Evolutionary conservation across 2,888 invertebrate genomes (phyloP), one percentile per base, ranked within the genome.

Genomic region (Xestoiulus laeticollis): DNA sequence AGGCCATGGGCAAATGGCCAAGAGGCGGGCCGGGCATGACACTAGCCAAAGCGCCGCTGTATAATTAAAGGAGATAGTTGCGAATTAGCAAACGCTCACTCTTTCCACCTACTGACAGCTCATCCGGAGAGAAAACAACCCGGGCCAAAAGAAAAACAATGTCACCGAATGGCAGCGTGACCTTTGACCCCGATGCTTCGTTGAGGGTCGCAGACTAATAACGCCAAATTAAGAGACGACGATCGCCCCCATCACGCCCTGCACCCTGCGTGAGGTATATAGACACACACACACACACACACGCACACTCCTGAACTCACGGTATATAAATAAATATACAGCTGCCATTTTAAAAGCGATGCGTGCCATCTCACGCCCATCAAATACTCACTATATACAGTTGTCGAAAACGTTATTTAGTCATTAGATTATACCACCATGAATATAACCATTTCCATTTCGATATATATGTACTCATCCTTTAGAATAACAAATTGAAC

Each of bases 11-110:
- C 86, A 68, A 86, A 33, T 86, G 86, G 59, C 86, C 86, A 33
- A 86, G 68, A 86, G 87, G 87, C 87, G 87, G 87, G 83, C n/a
- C 78, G 43, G 19, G 44, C 83, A 33, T 87, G 87, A 87, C 87
- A 87, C 53, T 43, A 83, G 43, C 32, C 83, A 43, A 16, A 83
- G 38, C 26, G 87, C 87, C 87, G 87, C 87, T 83, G 48, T 87
- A 87, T 87, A 87, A 87, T 87, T 87, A 87, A 87, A 87, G 87
- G 82, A 78, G 82, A 87, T 86, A 86, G 86, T 33, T 48, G 68
- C 86, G 68, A 86, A 48, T 86, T 86, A 86, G 59, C 22, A 6
- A 43, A n/a, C 33, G 84, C 43, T 84, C 16, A 32, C 84, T 38
- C 38, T 84, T 84, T 84, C 84, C 84, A 84, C 84, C 84, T 84